A percentile compares a stretch with the other conserved stretches of the same genome.
These are phyloP conservation scores for Gastrophryne carolinensis DNA, from an alignment of 2,797 vertebrate species.

Conservation along the genomic window DNA sequence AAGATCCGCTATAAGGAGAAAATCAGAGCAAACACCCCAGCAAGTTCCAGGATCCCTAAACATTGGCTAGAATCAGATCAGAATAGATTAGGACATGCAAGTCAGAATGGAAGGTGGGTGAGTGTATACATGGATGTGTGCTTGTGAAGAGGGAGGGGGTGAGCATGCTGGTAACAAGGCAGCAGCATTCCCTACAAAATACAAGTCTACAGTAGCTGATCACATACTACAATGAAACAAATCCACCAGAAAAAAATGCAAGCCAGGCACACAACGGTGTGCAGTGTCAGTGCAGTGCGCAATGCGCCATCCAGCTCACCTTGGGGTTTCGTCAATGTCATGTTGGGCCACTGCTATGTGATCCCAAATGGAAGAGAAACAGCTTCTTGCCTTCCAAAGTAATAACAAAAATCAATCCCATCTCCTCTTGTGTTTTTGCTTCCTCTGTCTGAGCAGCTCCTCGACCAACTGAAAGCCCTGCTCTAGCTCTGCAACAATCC, in stretches of 20 bases:
- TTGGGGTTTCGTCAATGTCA: slow-evolving; percentile 59
- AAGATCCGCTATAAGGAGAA: slow-evolving; percentile 62
- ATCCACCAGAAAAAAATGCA: background rate
- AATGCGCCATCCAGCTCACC: slow-evolving; percentile 57
- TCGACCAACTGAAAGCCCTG: slow-evolving; percentile 85
- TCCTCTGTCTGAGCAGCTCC: slow-evolving; percentile 78
- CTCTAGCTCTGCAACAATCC: slow-evolving; percentile 90
- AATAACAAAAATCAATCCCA: slow-evolving; percentile 55
- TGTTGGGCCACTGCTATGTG: slow-evolving; percentile 49
- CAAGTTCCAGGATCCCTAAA: background rate
- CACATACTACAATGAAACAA: background rate
- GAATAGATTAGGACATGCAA: too few species aligned
- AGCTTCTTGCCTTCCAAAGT: slow-evolving; percentile 44
- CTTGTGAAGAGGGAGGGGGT: too few species aligned
- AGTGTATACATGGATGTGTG: too few species aligned
- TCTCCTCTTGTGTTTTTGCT: slow-evolving; percentile 66
- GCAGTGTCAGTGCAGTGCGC: background rate
- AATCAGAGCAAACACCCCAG: slow-evolving; percentile 55
- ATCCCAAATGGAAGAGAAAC: slow-evolving; percentile 35
- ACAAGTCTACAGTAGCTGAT: background rate
- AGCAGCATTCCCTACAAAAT: background rate
- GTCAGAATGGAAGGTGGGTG: too few species aligned
- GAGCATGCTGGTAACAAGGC: too few species aligned
- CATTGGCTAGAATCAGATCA: slow-evolving; percentile 3
- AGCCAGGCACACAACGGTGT: background rate